Conservation (phyloP, 2,113 vertebrate genomes). For the Ameiurus melas region DNA sequence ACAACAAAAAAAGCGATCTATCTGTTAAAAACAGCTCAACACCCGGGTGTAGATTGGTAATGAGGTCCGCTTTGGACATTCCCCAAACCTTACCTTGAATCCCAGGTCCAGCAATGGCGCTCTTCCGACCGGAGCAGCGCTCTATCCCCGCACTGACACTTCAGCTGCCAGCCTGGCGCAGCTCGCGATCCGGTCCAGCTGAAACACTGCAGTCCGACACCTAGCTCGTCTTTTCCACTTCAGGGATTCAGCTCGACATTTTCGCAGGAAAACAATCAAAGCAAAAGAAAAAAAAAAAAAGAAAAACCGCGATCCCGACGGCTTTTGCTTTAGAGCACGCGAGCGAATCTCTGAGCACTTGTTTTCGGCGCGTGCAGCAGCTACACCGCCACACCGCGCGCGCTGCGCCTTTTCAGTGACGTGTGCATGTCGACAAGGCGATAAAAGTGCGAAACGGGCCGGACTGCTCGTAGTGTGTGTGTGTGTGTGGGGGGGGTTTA, state of each 20-base stretch:
- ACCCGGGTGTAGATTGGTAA: not conserved
- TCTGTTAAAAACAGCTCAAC: not conserved
- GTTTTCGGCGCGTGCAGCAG: conserved; percentile 30
- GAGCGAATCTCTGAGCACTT: not conserved
- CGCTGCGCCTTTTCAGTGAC: conserved; percentile 39
- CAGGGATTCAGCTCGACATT: conserved; percentile 40
- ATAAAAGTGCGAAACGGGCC: conserved; percentile 51
- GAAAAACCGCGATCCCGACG: not conserved
- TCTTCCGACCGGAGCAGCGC: not conserved
- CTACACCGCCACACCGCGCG: conserved; percentile 42
- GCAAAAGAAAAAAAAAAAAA: not conserved
- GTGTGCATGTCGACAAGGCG: conserved; percentile 36
- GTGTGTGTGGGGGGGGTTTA: not conserved
- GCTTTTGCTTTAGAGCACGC: conserved; percentile 7
- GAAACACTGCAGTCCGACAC: conserved; percentile 29
- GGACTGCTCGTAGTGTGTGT: too few species aligned
- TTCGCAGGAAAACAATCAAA: not conserved
- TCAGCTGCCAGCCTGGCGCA: conserved; percentile 6
- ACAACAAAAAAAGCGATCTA: too few species aligned
- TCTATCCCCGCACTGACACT: conserved; percentile 41
- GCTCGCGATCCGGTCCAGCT: conserved; percentile 10
- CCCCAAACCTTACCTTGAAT: conserved; percentile 3
- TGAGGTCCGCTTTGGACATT: not conserved
- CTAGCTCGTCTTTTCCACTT: conserved; percentile 32
- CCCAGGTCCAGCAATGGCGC: conserved; percentile 5